Base-by-base conservation (phyloP, 1,140 invertebrate species). In the Scaptomyza hsui region DNA sequence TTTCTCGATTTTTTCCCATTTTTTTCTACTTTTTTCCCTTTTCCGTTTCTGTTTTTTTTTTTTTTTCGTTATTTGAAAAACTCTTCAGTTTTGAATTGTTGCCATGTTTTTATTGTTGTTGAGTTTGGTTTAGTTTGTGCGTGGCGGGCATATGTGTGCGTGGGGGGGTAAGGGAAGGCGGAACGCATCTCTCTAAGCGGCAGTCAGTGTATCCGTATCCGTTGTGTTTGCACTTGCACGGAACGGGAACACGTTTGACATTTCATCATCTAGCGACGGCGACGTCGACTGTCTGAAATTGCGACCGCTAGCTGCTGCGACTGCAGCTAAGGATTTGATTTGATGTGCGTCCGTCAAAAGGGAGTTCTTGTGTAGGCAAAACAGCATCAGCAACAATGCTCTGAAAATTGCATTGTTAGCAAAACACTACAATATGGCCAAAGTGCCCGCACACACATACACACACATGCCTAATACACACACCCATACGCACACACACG, bases 1-100 rank as follows among this genome's bases (percentile, higher is more conserved):
- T 89, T 89, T 89, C 86, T 86, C 78, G 86, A 86, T 78, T 79
- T 57, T 77, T 72, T 67, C 53, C 21, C 48, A 18, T 52, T 62
- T 59, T 73, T 68, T 73, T 60, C 44, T 51, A 62, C 62, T 61
- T 71, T 53, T 57, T 65, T 56, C 45, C 35, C 42, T 70, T 65
- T 64, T 60, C 44, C 18, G 39, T 29, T 29, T 32, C 9, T 19
- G 57, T 26, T 39, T 41, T 44, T 62, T 71, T 41, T 44, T 62
- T 71, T 77, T 78, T 89, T 86, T 86, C 81, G 89, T 86, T 86
- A 86, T 89, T 89, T 89, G 86, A 89, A 89, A 89, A 89, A 89
- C 86, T 79, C 86, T 89, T 89, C 82, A 89, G 78, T 81, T 89
- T 78, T 89, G 86, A 89, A 89, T 89, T 89, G 86, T 89, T 82